Conservation (phyloP, 2,797 vertebrate species). For the Enteromius viviparus region DNA sequence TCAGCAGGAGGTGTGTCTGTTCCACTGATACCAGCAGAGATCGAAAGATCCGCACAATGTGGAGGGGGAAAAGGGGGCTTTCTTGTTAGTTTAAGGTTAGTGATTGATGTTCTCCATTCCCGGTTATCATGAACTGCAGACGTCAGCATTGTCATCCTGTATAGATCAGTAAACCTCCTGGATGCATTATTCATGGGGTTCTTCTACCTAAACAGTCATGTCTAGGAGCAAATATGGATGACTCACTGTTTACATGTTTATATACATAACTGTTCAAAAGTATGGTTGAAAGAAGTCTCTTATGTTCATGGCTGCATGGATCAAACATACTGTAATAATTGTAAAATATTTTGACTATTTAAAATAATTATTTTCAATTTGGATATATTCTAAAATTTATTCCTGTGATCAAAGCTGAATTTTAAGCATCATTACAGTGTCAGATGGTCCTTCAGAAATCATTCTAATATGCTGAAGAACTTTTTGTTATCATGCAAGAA, state of each 20-base stretch:
- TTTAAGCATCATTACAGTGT: background rate
- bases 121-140: conserved; percentile 1
- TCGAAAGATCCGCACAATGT: background rate
- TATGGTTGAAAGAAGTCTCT: background rate
- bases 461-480: background rate
- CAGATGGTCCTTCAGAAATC: background rate
- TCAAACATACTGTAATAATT: background rate
- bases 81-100: background rate
- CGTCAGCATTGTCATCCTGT: background rate
- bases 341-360: no score
- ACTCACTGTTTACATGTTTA: background rate
- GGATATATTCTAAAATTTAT: background rate
- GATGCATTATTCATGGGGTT: background rate
- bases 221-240: no score
- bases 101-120: conserved; percentile 5
- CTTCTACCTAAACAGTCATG: background rate
- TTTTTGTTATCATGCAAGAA: no score
- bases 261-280: background rate
- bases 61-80: background rate
- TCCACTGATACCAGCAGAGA: conserved; percentile 10
- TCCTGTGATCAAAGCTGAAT: background rate
- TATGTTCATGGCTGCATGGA: background rate
- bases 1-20: background rate
- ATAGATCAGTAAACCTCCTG: background rate
- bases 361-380: background rate